Evolutionary conservation across 2,113 vertebrate genomes (phyloP), one percentile per base, ranked within the genome.

Genomic region (Mirza zaza): DNA sequence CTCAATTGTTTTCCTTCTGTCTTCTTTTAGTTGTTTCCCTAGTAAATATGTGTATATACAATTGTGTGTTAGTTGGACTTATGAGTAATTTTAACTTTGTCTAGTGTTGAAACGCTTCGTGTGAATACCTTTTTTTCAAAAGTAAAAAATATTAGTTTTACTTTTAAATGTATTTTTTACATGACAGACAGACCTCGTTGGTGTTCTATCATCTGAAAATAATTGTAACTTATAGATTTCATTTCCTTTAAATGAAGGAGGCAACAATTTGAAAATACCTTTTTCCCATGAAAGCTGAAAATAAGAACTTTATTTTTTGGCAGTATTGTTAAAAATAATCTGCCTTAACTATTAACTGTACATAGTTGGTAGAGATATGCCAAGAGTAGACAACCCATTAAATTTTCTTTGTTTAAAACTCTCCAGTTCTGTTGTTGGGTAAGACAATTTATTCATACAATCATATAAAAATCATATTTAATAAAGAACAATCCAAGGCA

Each of bases 381-480:
- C 98, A 98, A 50, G 83, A 97, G 84, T 85, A 98, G 97, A 98
- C 92, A 98, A 92, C 90, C 76, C 73, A 97, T 98, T 98, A 98
- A 96, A 93, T 98, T 97, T 98, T 97, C 97, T 98, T 98, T 98
- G 96, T 98, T 98, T 98, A 97, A 98, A 98, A 98, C 98, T 98
- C 95, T 96, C 97, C 88, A 20, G 96, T 85, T 97, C 96, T 98
- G 90, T 98, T 98, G 98, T 97, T 98, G 96, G 94, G 97, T 94
- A 81, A 98, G 96, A 97, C 95, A 98, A 97, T 98, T 98, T 98
- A 98, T 98, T 99, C 98, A 98, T 95, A 97, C 97, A 98, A 98
- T 99, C 98, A 98, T 98, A 98, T 90, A 98, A 98, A 98, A 98
- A 98, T 98, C 98, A 98, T 98, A 98, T 98, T 98, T 99, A 98